Evolutionary conservation across 2,113 vertebrate species (phyloP).

Genomic region (Heterotilapia buettikoferi): DNA sequence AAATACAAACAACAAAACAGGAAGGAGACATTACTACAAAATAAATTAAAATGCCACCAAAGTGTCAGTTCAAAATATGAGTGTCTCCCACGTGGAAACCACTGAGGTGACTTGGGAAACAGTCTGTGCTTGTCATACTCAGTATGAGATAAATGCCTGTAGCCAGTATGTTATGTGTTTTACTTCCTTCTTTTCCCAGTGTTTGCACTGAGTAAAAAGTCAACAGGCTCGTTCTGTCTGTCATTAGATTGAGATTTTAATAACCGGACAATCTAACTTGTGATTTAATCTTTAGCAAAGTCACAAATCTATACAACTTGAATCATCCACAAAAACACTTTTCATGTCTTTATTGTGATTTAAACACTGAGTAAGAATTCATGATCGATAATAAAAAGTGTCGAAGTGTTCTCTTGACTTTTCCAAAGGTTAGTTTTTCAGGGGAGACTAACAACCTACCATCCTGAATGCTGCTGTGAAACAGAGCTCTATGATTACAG

Average conservation of each 20-base stretch:
- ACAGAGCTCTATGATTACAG: neutral
- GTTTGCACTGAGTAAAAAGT: neutral
- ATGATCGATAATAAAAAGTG: accelerated
- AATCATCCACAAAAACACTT: accelerated
- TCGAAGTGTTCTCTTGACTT: neutral
- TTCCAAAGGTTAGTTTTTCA: neutral
- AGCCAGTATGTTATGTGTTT: neutral
- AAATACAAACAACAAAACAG: neutral
- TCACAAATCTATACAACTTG: neutral
- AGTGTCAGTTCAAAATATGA: neutral
- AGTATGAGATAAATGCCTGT: neutral
- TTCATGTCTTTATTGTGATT: neutral
- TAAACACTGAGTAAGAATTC: neutral
- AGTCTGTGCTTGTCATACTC: neutral
- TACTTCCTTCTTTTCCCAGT: neutral
- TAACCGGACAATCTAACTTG: neutral
- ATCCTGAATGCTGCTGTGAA: neutral
- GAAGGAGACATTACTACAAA: neutral
- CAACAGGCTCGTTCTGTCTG: neutral
- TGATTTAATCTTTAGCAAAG: neutral
- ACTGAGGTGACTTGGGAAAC: neutral
- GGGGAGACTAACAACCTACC: neutral
- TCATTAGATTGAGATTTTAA: neutral
- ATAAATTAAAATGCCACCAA: neutral
- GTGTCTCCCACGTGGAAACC: neutral